Percentiles rank a stretch among this genome's conserved stretches.
Conservation (phyloP, 2,113 vertebrate species). For the Abramis brama region DNA sequence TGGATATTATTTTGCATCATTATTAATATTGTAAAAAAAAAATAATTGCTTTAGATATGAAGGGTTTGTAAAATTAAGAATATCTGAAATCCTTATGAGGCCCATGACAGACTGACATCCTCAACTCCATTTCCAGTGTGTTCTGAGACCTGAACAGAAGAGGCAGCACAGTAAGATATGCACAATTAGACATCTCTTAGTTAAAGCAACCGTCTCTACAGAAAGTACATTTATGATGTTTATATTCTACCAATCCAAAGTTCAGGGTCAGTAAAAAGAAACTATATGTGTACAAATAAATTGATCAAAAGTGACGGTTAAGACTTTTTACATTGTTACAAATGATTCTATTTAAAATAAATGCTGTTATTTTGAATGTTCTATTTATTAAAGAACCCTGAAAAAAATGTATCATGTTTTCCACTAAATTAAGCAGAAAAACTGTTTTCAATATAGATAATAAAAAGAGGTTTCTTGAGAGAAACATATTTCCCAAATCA, state of each 20-base stretch:
- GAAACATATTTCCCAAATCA: neutral
- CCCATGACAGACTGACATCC: neutral
- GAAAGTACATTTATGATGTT: neutral
- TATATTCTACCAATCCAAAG: neutral
- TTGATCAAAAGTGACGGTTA: no score
- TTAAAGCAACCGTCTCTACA: neutral
- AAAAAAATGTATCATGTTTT: no score
- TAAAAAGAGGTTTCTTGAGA: neutral
- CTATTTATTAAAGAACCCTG: neutral
- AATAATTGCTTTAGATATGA: neutral
- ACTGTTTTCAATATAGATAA: no score
- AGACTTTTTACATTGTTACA: neutral
- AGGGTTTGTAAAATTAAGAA: neutral
- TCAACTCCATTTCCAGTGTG: neutral
- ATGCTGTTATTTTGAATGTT: neutral
- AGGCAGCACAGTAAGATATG: neutral
- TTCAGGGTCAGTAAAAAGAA: neutral
- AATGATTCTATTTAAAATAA: neutral
- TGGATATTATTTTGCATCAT: no score
- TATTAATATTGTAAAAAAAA: no score
- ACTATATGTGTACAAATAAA: no score
- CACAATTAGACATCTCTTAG: neutral
- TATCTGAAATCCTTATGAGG: neutral
- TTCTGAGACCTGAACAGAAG: neutral
- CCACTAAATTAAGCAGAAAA: no score